Evolutionary conservation across 2,113 vertebrate species (phyloP), one percentile per base, ranked within the genome.

Genomic region (Pitta sordida): DNA sequence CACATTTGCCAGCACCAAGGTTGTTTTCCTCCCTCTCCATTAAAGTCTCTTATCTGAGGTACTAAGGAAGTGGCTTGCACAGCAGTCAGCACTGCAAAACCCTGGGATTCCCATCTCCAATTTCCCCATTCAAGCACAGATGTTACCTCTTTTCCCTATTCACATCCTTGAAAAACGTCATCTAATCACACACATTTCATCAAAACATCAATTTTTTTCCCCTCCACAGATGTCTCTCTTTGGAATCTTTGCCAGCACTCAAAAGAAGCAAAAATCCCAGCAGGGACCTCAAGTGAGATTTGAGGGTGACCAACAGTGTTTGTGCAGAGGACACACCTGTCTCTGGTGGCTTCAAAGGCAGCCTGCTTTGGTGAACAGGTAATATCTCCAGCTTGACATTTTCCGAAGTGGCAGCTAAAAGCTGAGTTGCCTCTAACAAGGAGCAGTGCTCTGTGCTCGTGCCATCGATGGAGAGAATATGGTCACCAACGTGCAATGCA

Each of bases 391-490:
- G 95, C 82, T 98, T 98, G 59, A 99, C 98, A 14, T 97, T 97
- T 75, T 99, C 99, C 0, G 97, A 96, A 46, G 98, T 98, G 89
- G 96, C 98, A 95, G 98, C 98, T 65, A 99, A 97, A 13, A 99
- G 98, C 96, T 99, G 99, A 41, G 98, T 98, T 73, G 99, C 99
- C 91, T 99, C 99, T 83, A 99, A 97, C 44, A 99, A 94, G 5
- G 99, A 99, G 96, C 99, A 99, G 97, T 98, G 98, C 56, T 99
- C 99, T 1, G 98, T 98, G 97, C 98, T 98, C 29, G 98, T 99
- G 60, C 99, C 99, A 14, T 99, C 98, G 22, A 99, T 99, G 76
- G 99, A 98, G 81, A 99, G 98, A 78, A 99, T 98, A 91, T 99
- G 98, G 96, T 99, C 99, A 0, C 99, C 99, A 7, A 98, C 74